Evolutionary conservation across 2,888 invertebrate species (phyloP).

Genomic region (Harpagoxenus sublaevis): DNA sequence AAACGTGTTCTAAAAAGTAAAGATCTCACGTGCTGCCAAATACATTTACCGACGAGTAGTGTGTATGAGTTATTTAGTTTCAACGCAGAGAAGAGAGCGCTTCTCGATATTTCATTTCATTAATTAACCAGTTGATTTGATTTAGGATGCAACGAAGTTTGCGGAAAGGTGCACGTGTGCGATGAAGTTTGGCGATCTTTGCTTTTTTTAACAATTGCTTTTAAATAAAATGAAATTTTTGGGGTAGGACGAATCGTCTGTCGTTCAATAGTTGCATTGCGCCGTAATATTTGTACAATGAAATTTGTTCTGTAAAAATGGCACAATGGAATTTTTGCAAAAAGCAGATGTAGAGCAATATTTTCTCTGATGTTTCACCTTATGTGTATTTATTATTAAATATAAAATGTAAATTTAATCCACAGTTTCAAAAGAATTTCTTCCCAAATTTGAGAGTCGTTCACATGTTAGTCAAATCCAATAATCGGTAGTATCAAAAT

Average conservation of each 20-base stretch:
- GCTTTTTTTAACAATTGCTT: conserved; percentile 29
- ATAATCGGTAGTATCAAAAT: background rate
- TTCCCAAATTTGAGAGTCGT: background rate
- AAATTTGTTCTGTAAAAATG: conserved; percentile 40
- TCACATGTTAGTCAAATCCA: background rate
- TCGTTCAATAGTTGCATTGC: conserved; percentile 30
- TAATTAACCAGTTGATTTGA: conserved; percentile 44
- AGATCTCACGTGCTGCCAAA: conserved; percentile 3
- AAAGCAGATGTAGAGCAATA: background rate
- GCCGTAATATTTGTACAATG: conserved; percentile 34
- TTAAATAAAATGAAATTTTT: conserved; percentile 48
- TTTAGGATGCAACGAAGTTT: conserved; percentile 15
- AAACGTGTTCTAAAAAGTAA: conserved; percentile 33
- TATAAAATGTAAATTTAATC: conserved; percentile 4
- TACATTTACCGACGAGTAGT: conserved; percentile 26
- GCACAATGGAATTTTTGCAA: conserved; percentile 9
- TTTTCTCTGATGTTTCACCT: background rate
- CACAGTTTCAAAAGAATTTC: background rate
- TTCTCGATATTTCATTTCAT: conserved; percentile 44
- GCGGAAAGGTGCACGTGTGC: conserved; percentile 6
- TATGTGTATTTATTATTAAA: background rate
- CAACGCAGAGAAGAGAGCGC: background rate
- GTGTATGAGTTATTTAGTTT: conserved; percentile 46
- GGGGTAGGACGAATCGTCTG: background rate
- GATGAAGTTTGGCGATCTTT: conserved; percentile 9